A percentile compares a stretch with the other conserved stretches of the same genome.
These are phyloP conservation scores for Tipula vernalis DNA, from an alignment of 2,888 invertebrate species.

Conservation along the genomic window DNA sequence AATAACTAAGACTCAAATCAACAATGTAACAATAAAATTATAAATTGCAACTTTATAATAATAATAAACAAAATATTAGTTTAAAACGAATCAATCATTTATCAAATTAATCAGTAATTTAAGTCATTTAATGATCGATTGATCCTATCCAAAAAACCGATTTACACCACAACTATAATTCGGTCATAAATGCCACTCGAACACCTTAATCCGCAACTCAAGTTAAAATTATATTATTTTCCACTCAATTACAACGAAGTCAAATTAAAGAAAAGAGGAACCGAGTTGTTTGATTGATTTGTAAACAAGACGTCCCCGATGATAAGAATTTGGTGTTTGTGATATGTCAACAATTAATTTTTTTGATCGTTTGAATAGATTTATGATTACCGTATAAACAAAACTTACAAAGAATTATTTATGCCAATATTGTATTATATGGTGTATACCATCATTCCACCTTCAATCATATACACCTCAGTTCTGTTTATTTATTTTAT, in stretches of 20 bases:
- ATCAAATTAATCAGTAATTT: background rate
- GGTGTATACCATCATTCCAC: background rate
- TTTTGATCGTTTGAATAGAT: background rate
- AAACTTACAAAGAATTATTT: too few relatives aligned
- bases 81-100: background rate
- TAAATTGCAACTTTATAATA: too few relatives aligned
- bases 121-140: background rate
- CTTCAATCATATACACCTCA: background rate
- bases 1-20: background rate
- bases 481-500: background rate
- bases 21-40: too few relatives aligned
- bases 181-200: background rate
- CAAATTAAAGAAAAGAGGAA: background rate
- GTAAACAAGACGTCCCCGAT: background rate
- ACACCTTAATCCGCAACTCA: background rate
- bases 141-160: background rate
- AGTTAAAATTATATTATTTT: background rate
- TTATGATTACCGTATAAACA: background rate
- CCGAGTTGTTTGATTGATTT: background rate
- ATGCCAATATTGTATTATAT: background rate
- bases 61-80: too few relatives aligned
- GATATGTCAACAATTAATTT: background rate
- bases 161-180: background rate
- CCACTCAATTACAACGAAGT: background rate
- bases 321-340: background rate